phyloP scores from a whole-genome alignment of 2,797 vertebrate genomes.

The Coendou prehensilis region DNA sequence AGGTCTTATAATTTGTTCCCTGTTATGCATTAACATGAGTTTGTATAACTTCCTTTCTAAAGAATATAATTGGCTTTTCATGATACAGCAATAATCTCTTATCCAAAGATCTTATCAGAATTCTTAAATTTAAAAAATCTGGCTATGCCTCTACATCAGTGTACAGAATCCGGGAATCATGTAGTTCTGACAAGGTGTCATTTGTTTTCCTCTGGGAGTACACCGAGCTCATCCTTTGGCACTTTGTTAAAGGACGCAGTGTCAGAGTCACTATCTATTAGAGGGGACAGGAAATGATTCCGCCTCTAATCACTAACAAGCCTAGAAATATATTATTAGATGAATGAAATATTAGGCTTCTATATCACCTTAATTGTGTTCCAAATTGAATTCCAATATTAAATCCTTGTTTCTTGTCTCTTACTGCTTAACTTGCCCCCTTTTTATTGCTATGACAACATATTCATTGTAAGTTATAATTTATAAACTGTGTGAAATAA shows the following conservation, averaged over 20 bases:
- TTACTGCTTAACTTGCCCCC: slow-evolving; percentile 58
- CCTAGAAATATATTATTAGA: slow-evolving; percentile 66
- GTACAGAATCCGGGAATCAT: slow-evolving; percentile 10
- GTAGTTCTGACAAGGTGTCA: slow-evolving; percentile 42
- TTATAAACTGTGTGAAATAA: slow-evolving; percentile 52
- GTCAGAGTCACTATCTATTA: slow-evolving; percentile 70
- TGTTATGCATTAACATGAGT: neutral
- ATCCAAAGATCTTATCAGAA: slow-evolving; percentile 30
- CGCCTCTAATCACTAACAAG: slow-evolving; percentile 61
- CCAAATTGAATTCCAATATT: slow-evolving; percentile 69
- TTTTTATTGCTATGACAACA: slow-evolving; percentile 47
- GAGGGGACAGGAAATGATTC: slow-evolving; percentile 62
- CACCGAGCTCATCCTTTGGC: slow-evolving; percentile 24
- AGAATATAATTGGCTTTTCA: slow-evolving; percentile 43
- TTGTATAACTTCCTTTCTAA: slow-evolving; percentile 35
- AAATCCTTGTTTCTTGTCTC: slow-evolving; percentile 65
- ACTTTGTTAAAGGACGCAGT: slow-evolving; percentile 74
- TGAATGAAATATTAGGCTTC: slow-evolving; percentile 73
- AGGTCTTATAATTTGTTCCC: neutral
- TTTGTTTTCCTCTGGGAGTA: slow-evolving; percentile 53
- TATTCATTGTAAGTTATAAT: slow-evolving; percentile 56
- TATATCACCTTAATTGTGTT: slow-evolving; percentile 71
- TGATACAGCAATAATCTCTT: slow-evolving; percentile 39
- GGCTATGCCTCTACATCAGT: neutral
- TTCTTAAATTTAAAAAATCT: slow-evolving; percentile 52